A percentile compares a stretch with the other conserved stretches of the same genome.
phyloP scores from a whole-genome alignment of 2,888 invertebrate species.

The Rotaria macrura region DNA sequence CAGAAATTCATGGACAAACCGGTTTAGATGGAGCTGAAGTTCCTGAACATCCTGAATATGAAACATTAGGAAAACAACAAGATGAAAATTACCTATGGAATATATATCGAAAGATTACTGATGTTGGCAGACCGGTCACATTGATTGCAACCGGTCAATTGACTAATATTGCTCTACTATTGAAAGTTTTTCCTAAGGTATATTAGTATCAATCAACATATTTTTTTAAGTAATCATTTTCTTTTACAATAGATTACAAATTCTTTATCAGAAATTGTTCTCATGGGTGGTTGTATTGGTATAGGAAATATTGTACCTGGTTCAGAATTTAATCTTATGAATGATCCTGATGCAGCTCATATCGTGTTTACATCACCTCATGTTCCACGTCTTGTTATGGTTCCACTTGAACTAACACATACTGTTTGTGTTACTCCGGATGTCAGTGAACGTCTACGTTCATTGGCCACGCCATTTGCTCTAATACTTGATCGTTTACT shows the following conservation, averaged over 20 bases:
- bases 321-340: slow-evolving; percentile 30
- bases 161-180: slow-evolving; percentile 27
- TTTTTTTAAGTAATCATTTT: not conserved
- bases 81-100: slow-evolving; percentile 24
- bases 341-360: slow-evolving; percentile 31
- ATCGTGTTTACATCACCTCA: slow-evolving; percentile 25
- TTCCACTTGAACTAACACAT: slow-evolving; percentile 32
- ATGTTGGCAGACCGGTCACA: slow-evolving; percentile 8
- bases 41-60: slow-evolving; percentile 25
- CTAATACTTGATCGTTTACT: slow-evolving; percentile 24
- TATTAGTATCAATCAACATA: not conserved
- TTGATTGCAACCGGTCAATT: slow-evolving; percentile 30
- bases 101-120: slow-evolving; percentile 21
- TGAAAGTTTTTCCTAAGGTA: slow-evolving; percentile 27
- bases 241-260: not conserved
- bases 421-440: slow-evolving; percentile 20
- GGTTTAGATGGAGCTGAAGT: slow-evolving; percentile 24
- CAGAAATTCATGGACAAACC: slow-evolving; percentile 31
- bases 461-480: not conserved
- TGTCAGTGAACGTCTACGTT: slow-evolving; percentile 13
- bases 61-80: not conserved
- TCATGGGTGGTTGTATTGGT: slow-evolving; percentile 30
- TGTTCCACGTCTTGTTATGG: slow-evolving; percentile 29
- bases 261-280: slow-evolving; percentile 24
- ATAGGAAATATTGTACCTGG: slow-evolving; percentile 27